Evolutionary conservation across 37 sponge, comb jelly and placozoan species (phyloP), one percentile per base, ranked within the genome.

Genomic region (Eunapius fragilis): DNA sequence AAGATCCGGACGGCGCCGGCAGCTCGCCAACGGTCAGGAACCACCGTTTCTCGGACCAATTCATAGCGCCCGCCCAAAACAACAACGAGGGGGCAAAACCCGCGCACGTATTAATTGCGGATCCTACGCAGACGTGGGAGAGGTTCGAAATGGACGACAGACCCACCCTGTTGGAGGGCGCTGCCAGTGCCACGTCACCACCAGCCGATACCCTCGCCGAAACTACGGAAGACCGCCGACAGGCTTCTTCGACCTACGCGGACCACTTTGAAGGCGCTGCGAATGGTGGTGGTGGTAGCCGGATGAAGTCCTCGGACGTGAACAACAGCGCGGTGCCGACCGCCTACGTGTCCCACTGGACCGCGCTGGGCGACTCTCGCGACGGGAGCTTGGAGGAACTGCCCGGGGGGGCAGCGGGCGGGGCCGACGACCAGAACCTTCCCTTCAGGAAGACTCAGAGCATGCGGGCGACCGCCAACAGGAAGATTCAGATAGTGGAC

Each of bases 371-470:
- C 37, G 28, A 25, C 17, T 58, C 58, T 10, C 58, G 58, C 7
- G 58, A 58, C 14, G 58, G 19, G 58, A 58, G 58, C 14, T 58
- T 19, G 17, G 77, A 77, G 4, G 78, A 83, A 0, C 36, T 38
- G 3, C 3, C 41, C 41, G 3, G 6, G 41, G n/a, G n/a, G n/a
- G n/a, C n/a, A n/a, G 31, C 35, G 7, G 74, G 36, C 48, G 5
- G 6, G 72, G 41, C 30, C 2, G 71, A 38, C 2, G 49, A 72
- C 17, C 76, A 76, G 22, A 82, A 85, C 50, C 68, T 93, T 4
- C 94, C 94, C 32, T 93, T 90, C 78, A 70, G 94, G 17, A 78
- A 87, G 82, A 84, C 88, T 1, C 90, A 90, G 69, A 93, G 94
- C 67, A 87, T 90, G 85, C 73, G 94, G 9, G 88, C 88, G 23